These are phyloP conservation scores for Temnothorax unifasciatus DNA, from an alignment of 2,888 invertebrate genomes.

Conservation along the genomic window DNA sequence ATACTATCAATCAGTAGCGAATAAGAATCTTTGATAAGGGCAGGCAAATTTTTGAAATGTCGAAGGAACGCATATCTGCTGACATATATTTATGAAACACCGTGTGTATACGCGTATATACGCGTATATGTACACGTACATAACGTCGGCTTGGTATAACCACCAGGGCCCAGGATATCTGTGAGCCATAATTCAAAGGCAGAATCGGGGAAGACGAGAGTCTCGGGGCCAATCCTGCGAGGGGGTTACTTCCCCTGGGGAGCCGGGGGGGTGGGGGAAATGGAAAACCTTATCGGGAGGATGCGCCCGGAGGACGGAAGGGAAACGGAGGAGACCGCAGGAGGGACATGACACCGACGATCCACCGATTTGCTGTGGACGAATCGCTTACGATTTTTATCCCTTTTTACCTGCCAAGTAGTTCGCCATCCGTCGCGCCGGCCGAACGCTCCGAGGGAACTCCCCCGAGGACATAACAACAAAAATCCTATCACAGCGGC, in stretches of 20 bases:
- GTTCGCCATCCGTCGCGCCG: constrained; percentile 51
- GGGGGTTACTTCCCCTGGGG: constrained; percentile 59
- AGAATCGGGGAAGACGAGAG: constrained; percentile 64
- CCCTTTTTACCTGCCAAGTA: constrained; percentile 57
- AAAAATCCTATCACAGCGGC: constrained; percentile 28
- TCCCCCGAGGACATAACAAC: constrained; percentile 42
- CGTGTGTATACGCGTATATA: constrained; percentile 44
- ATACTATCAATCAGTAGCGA: neutral
- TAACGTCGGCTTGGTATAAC: constrained; percentile 66
- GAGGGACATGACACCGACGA: constrained; percentile 58
- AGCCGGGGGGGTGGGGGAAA: constrained; percentile 71
- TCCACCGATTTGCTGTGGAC: constrained; percentile 77
- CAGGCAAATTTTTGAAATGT: constrained; percentile 30
- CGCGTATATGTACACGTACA: constrained; percentile 42
- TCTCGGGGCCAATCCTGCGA: constrained; percentile 61
- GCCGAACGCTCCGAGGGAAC: constrained; percentile 45
- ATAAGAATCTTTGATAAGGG: neutral
- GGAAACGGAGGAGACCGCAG: constrained; percentile 58
- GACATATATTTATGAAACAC: constrained; percentile 52
- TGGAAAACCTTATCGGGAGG: constrained; percentile 80
- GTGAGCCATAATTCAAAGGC: constrained; percentile 77
- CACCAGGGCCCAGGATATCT: constrained; percentile 73
- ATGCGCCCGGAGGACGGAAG: constrained; percentile 62
- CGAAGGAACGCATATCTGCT: neutral
- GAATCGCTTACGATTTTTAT: constrained; percentile 76